Evolutionary conservation across 2,888 invertebrate genomes (phyloP), one percentile per base, ranked within the genome.

Genomic region (Rhagonycha fulva): DNA sequence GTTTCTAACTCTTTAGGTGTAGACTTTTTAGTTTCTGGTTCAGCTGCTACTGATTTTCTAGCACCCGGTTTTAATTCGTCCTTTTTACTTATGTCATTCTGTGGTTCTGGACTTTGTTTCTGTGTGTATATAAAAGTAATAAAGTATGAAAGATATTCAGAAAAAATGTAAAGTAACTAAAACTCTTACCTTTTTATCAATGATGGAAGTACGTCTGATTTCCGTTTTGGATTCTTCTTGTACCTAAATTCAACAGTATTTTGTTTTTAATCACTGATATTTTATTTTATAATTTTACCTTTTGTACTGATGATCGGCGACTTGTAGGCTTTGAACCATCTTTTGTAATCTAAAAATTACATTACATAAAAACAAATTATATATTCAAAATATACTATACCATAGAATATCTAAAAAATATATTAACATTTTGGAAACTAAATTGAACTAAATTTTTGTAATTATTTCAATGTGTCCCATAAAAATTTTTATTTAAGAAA

Each of bases 201-300:
- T 82, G 47, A 88, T 81, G 28, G 89, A 89, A 23, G 89, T 88
- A 69, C 89, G 87, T 80, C 88, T 88, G 79, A 89, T 89, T 81
- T 90, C 89, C 71, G 87, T 85, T 79, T 84, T 89, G 62, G 85
- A 83, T 84, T 89, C 89, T 82, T 89, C 89, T 80, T 89, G 87
- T 70, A 83, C 81, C 86, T 86, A 78, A 73, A 72, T 74, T 70
- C 75, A 74, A 80, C 71, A 24, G 79, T 78, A 68, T 47, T 47
- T n/a, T n/a, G 0, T n/a, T 47, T 47, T n/a, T 5, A 47, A 47
- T 47, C 7, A 47, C n/a, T n/a, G n/a, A n/a, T n/a, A 9, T 0
- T 7, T 47, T 47, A n/a, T 47, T 47, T 47, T n/a, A 47, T 47
- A n/a, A 47, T 2, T 47, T 47, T 47, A 86, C 85, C 83, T 87